Evolutionary conservation across 2,888 invertebrate species (phyloP).

Genomic region (Panorpa germanica): DNA sequence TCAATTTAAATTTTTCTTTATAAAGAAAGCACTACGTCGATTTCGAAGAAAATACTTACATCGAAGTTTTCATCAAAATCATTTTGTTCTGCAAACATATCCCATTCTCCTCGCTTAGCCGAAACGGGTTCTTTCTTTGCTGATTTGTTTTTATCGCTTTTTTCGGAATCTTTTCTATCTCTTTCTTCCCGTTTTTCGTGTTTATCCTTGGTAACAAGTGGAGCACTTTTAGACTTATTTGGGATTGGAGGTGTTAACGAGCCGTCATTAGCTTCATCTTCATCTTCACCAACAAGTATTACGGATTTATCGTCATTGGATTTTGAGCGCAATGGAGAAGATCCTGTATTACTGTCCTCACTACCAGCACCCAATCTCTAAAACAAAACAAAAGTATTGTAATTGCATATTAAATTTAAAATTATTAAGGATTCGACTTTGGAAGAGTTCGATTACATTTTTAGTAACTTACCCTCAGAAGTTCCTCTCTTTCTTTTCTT

Average conservation of each 20-base stretch:
- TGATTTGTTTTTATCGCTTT: slow-evolving; percentile 17
- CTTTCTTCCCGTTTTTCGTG: slow-evolving; percentile 17
- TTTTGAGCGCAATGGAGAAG: slow-evolving; percentile 2
- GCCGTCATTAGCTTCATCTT: slow-evolving; percentile 8
- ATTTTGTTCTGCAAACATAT: slow-evolving; percentile 86
- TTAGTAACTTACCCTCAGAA: slow-evolving; percentile 47
- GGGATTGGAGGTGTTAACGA: slow-evolving; percentile 11
- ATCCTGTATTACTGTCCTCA: slow-evolving; percentile 10
- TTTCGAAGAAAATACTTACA: slow-evolving; percentile 27
- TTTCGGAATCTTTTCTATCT: slow-evolving; percentile 13
- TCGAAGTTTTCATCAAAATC: slow-evolving; percentile 56
- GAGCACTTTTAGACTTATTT: slow-evolving; percentile 4
- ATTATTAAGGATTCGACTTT: no score
- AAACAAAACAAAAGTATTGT: no score
- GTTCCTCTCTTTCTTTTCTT: slow-evolving; percentile 70
- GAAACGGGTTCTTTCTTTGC: no score
- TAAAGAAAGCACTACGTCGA: slow-evolving; percentile 5
- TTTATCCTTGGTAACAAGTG: slow-evolving; percentile 13
- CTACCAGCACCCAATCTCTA: slow-evolving; percentile 8
- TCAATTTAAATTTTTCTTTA: slow-evolving; percentile 6
- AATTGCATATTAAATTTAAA: no score
- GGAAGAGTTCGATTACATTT: no score
- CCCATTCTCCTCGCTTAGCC: slow-evolving; percentile 60
- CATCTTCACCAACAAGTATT: slow-evolving; percentile 4
- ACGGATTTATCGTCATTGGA: slow-evolving; percentile 1